phyloP scores from a whole-genome alignment of 1,140 invertebrate species.

The Cotesia vestalis region DNA sequence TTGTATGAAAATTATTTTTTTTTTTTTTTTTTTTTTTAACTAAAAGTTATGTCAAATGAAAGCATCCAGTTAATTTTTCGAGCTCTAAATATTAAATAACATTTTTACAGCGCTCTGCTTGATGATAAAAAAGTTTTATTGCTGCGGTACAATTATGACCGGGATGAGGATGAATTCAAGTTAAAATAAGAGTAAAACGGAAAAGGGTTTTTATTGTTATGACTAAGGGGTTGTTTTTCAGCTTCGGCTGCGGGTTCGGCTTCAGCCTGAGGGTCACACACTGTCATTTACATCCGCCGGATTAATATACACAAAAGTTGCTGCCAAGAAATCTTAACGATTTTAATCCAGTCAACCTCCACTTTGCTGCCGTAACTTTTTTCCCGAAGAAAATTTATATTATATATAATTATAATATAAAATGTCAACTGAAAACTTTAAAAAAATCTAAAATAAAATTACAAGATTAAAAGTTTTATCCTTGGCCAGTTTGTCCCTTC shows the following conservation, averaged over 20 bases:
- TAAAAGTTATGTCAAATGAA: too few relatives aligned
- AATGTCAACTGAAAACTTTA: too few relatives aligned
- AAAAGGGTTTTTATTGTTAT: conserved; percentile 46
- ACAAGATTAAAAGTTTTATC: conserved; percentile 51
- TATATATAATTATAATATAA: too few relatives aligned
- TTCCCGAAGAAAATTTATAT: neutral
- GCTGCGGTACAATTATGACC: conserved; percentile 25
- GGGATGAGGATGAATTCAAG: conserved; percentile 30
- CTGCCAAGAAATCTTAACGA: conserved; percentile 51
- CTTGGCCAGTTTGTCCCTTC: neutral
- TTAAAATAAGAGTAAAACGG: conserved; percentile 48
- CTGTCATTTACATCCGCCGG: conserved; percentile 25
- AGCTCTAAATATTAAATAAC: conserved; percentile 20
- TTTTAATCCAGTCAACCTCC: conserved; percentile 33
- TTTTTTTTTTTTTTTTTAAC: neutral
- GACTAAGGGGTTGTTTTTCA: conserved; percentile 27
- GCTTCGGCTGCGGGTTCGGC: neutral
- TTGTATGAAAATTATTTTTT: conserved; percentile 1
- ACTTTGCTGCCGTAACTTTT: too few relatives aligned
- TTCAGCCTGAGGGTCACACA: conserved; percentile 22
- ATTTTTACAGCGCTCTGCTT: conserved; percentile 22
- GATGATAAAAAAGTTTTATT: conserved; percentile 26
- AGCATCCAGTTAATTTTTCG: neutral
- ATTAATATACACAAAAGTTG: conserved; percentile 11
- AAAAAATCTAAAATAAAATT: conserved; percentile 45